Evolutionary conservation across 35 echinoderm and acorn worm genomes (phyloP).

Genomic region (Diadema setosum): DNA sequence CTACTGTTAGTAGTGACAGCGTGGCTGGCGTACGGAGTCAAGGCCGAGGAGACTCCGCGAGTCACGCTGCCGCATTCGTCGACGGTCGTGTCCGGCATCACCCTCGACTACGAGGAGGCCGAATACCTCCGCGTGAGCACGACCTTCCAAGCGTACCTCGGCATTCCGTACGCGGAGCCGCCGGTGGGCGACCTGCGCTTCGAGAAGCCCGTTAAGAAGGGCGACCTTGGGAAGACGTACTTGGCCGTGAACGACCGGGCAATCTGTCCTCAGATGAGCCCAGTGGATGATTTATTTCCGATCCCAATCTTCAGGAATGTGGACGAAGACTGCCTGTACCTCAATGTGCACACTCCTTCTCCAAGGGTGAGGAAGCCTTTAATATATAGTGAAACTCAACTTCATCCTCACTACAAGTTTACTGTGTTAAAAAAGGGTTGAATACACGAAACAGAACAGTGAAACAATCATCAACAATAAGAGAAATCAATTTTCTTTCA

Average conservation of each 20-base stretch:
- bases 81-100: neutral
- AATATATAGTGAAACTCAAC: no score
- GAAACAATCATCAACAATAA: no score
- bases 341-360: neutral
- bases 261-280: neutral
- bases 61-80: neutral
- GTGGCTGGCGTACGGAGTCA: no score
- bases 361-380: neutral
- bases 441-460: no score
- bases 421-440: no score
- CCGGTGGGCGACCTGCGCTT: neutral
- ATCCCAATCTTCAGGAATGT: neutral
- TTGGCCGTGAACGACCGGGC: neutral
- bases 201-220: neutral
- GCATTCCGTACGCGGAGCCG: neutral
- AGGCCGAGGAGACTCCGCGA: no score
- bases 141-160: neutral
- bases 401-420: no score
- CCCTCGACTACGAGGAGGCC: neutral
- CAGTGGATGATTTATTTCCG: neutral
- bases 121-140: neutral
- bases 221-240: neutral
- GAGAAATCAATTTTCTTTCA: no score
- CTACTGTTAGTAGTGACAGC: no score
- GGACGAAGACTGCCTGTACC: neutral